Conservation (phyloP, 1,140 invertebrate species). For the Brachionus calyciflorus region DNA sequence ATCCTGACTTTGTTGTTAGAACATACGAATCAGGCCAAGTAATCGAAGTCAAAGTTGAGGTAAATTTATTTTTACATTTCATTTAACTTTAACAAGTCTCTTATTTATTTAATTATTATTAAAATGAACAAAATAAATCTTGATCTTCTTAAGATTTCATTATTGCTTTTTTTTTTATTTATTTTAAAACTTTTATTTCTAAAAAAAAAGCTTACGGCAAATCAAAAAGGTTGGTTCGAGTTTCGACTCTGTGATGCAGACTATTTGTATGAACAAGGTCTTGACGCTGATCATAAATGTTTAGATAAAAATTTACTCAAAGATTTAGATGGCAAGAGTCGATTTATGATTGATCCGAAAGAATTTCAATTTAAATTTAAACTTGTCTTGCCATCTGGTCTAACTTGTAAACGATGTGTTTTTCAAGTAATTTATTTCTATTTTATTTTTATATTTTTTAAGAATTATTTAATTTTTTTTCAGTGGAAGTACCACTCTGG, state of each 20-base stretch:
- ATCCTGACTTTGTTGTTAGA: background rate
- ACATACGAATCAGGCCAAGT: background rate
- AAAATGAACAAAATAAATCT: too few relatives aligned
- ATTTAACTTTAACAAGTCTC: too few relatives aligned
- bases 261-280: background rate
- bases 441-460: background rate
- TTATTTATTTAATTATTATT: too few relatives aligned
- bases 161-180: too few relatives aligned
- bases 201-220: background rate
- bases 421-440: slow-evolving; percentile 63
- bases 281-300: background rate
- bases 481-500: slow-evolving; percentile 84
- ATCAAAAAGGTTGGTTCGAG: background rate
- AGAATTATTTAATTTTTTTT: background rate
- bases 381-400: slow-evolving; percentile 69
- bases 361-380: background rate
- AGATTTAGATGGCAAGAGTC: background rate
- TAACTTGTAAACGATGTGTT: slow-evolving; percentile 81
- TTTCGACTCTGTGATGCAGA: background rate
- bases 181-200: too few relatives aligned
- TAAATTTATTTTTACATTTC: background rate
- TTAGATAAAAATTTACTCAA: background rate
- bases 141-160: too few relatives aligned
- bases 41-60: background rate
- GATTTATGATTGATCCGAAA: background rate